Evolutionary conservation across 2,113 vertebrate genomes (phyloP), one percentile per base, ranked within the genome.

Genomic region (Todiramphus saurophagus): DNA sequence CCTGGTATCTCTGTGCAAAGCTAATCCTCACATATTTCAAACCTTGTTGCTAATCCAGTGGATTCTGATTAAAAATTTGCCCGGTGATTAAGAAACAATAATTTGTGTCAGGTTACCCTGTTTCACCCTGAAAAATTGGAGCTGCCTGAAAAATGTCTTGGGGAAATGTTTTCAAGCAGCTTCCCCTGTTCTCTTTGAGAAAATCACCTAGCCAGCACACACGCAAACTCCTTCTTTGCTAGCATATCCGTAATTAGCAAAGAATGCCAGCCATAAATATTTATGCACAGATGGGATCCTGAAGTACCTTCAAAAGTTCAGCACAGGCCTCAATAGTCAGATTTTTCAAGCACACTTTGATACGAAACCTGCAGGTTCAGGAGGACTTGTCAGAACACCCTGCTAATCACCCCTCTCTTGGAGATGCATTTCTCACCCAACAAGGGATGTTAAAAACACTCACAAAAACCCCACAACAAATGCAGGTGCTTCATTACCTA

Each of bases 331-430:
- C 66, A 62, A 33, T 12, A 94, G 24, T 23, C 85, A 90, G 75
- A 83, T 70, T 91, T 89, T 77, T 68, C 60, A 80, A 66, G 41
- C 0, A 1, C 83, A 59, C 37, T 89, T 89, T 84, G 58, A 87
- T 59, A 89, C 41, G 91, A 87, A 80, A 70, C 66, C 58, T 87
- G 35, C 48, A 76, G 62, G 64, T 87, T 84, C 31, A 66, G 30
- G n/a, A 93, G 70, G 66, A 80, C 70, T 84, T 96, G 91, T 90
- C 86, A 94, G 91, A 96, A 95, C 92, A 92, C 28, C 55, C 58
- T 55, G 44, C 41, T 93, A 41, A 86, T 91, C 78, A 37, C 41
- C 27, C 13, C 43, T 53, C 55, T 76, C 10, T 5, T 16, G 10
- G 48, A 46, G 80, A 79, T 30, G 50, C 50, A 14, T 73, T 94